phyloP scores from a whole-genome alignment of 37 sponge, comb jelly and placozoan species.

The Mnemiopsis leidyi region DNA sequence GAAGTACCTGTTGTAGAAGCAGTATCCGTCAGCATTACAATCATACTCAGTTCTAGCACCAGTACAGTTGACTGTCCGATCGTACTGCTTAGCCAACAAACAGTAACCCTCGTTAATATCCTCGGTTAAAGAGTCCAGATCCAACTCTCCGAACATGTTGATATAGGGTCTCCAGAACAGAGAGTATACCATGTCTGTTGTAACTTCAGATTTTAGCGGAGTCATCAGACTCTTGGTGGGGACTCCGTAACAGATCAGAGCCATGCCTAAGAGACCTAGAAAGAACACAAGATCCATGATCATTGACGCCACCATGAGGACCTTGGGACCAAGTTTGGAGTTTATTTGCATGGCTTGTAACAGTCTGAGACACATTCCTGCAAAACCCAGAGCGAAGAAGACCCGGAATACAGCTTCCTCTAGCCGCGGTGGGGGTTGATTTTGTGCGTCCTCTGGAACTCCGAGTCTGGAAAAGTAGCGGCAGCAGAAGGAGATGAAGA shows the following conservation, averaged over 20 bases:
- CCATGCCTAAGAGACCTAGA: background rate
- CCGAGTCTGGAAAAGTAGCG: background rate
- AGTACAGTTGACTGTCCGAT: background rate
- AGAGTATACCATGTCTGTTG: background rate
- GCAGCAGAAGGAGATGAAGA: constrained; percentile 18
- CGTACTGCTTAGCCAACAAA: background rate
- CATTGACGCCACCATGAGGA: background rate
- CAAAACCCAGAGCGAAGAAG: background rate
- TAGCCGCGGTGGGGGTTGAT: background rate
- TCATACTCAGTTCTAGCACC: background rate
- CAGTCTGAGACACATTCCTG: background rate
- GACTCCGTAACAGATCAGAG: background rate
- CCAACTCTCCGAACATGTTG: constrained; percentile 1
- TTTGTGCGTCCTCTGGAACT: background rate
- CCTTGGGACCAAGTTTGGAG: background rate
- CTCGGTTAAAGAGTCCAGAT: background rate
- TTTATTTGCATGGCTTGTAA: background rate
- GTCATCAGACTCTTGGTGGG: background rate
- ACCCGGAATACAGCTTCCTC: background rate
- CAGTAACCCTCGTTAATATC: background rate
- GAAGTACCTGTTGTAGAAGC: background rate
- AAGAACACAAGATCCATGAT: constrained; percentile 9
- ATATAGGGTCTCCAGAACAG: constrained; percentile 32
- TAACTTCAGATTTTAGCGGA: background rate
- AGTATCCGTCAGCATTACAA: background rate